These are phyloP conservation scores for Schizopygopsis malacanthus DNA, from an alignment of 2,797 vertebrate genomes.

Conservation along the genomic window DNA sequence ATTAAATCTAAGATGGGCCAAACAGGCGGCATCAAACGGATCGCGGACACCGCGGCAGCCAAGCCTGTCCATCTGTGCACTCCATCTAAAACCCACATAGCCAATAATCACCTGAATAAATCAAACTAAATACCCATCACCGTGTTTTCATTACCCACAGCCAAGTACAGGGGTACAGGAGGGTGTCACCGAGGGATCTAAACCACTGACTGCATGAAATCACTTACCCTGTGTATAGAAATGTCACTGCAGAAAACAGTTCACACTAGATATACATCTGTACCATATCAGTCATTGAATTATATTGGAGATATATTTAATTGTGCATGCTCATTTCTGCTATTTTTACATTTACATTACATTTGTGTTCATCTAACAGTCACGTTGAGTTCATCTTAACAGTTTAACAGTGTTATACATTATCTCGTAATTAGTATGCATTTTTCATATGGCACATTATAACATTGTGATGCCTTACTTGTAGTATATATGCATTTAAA, in stretches of 20 bases:
- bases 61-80: constrained; percentile 55
- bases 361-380: neutral
- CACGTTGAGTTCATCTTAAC: neutral
- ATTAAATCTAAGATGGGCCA: constrained; percentile 45
- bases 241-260: neutral
- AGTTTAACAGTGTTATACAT: neutral
- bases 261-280: neutral
- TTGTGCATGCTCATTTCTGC: neutral
- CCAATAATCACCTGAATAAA: constrained; percentile 60
- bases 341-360: neutral
- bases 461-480: neutral
- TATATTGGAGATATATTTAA: neutral
- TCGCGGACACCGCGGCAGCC: constrained; percentile 33
- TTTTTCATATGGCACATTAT: neutral
- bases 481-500: neutral
- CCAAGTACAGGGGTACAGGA: constrained; percentile 13
- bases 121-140: constrained; percentile 57
- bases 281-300: neutral
- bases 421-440: neutral
- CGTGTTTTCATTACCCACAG: constrained; percentile 11
- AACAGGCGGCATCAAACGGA: constrained; percentile 54
- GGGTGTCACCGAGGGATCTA: neutral
- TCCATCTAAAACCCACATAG: constrained; percentile 53
- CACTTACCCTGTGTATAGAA: constrained; percentile 1
- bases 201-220: neutral